These are phyloP conservation scores for Acrocephalus arundinaceus DNA, from an alignment of 2,113 vertebrate species.

Conservation along the genomic window DNA sequence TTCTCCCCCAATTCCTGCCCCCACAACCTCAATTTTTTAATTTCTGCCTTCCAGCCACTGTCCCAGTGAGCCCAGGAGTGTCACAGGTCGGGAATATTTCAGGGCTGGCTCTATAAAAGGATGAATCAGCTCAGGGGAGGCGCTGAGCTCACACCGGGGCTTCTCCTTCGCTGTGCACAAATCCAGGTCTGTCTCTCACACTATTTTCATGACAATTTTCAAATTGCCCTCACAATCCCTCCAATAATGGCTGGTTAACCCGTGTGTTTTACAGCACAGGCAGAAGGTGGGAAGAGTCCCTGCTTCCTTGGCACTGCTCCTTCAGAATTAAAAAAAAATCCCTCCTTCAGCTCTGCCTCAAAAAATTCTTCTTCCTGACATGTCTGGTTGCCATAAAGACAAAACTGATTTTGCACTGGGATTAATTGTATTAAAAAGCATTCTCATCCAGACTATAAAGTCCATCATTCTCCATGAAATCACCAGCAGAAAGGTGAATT, in stretches of 20 bases:
- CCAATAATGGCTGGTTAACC: not conserved
- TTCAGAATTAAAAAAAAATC: not conserved
- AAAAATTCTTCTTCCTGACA: not conserved
- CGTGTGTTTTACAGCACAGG: not conserved
- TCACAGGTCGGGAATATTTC: fast-evolving
- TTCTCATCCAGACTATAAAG: not conserved
- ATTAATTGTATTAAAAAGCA: not conserved
- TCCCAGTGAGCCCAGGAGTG: not conserved
- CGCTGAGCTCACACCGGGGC: not conserved
- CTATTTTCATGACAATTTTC: not conserved
- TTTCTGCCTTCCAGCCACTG: not conserved
- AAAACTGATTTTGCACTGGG: not conserved
- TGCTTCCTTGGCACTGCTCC: not conserved
- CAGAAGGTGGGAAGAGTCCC: not conserved
- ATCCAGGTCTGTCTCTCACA: not conserved
- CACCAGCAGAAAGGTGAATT: not conserved
- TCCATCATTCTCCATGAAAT: not conserved
- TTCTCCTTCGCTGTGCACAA: fast-evolving
- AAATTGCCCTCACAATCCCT: not conserved
- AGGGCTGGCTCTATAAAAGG: fast-evolving
- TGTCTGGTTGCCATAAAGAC: not conserved
- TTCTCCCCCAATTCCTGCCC: not conserved
- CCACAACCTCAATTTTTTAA: not conserved
- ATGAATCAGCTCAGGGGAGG: not conserved
- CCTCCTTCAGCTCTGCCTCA: not conserved